These are phyloP conservation scores for Oceanites oceanicus DNA, from an alignment of 2,113 vertebrate genomes.

Conservation along the genomic window DNA sequence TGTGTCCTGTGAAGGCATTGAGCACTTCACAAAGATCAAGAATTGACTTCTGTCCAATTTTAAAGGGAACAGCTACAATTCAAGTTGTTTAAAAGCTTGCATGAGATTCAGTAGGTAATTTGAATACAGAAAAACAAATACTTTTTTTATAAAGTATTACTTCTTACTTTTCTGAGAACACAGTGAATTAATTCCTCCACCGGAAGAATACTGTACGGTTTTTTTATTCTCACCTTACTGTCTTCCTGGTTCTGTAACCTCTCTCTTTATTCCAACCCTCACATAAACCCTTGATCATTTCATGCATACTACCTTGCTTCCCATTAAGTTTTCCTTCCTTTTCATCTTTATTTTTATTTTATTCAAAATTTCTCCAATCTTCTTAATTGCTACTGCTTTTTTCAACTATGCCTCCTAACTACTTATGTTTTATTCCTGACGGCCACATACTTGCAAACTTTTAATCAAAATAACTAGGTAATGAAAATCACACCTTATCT, in stretches of 20 bases:
- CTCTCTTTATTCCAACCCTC: not conserved
- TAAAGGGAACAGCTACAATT: not conserved
- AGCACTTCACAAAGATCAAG: not conserved
- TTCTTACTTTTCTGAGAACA: not conserved
- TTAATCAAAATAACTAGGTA: not conserved
- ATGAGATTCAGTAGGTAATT: not conserved
- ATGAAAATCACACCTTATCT: not conserved
- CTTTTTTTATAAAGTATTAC: not conserved
- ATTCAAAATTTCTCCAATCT: not conserved
- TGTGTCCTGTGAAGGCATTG: not conserved
- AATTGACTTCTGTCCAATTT: not conserved
- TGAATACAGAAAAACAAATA: not conserved
- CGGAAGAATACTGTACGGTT: rapidly evolving
- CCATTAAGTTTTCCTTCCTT: not conserved
- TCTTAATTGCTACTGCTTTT: not conserved
- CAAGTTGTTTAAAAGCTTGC: not conserved
- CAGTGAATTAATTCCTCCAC: not conserved
- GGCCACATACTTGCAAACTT: not conserved
- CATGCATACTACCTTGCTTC: not conserved
- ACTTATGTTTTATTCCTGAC: not conserved
- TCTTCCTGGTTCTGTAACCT: not conserved
- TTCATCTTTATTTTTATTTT: not conserved
- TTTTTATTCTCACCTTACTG: not conserved
- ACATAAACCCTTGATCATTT: not conserved
- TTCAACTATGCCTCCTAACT: not conserved